A percentile compares a stretch with the other conserved stretches of the same genome.
These are phyloP conservation scores for Microctenopoma lineatum DNA, from an alignment of 2,797 vertebrate genomes.

Conservation along the genomic window DNA sequence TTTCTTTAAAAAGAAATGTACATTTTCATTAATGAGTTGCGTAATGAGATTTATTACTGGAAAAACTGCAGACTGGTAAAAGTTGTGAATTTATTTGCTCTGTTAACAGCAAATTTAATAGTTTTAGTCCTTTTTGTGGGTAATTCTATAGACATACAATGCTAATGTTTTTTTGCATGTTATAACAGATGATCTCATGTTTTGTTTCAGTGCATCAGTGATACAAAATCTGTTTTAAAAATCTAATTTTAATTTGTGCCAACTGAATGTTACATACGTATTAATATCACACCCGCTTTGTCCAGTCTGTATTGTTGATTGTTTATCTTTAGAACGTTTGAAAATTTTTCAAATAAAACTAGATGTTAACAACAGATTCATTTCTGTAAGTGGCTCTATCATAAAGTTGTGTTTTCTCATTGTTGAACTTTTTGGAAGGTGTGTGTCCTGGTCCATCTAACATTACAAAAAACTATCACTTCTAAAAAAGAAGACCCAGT, in stretches of 20 bases:
- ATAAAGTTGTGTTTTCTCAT: too few species aligned
- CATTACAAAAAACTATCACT: too few species aligned
- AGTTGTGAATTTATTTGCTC: conserved; percentile 43
- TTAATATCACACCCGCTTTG: conserved; percentile 39
- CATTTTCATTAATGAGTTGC: conserved; percentile 25
- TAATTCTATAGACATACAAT: conserved; percentile 19
- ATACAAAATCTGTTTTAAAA: conserved; percentile 48
- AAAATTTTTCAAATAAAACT: conserved; percentile 71
- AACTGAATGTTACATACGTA: conserved; percentile 70
- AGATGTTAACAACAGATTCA: conserved; percentile 45
- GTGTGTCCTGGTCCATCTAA: too few species aligned
- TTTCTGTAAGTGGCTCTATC: too few species aligned
- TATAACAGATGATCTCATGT: conserved; percentile 33
- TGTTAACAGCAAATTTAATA: conserved; percentile 9
- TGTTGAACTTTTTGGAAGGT: too few species aligned
- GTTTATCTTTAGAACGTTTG: conserved; percentile 31
- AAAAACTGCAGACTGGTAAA: conserved; percentile 24
- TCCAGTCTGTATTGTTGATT: conserved; percentile 47
- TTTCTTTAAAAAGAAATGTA: conserved; percentile 15
- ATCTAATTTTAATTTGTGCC: conserved; percentile 74
- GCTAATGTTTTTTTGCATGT: conserved; percentile 47
- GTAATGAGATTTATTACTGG: conserved; percentile 32
- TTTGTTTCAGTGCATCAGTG: conserved; percentile 38
- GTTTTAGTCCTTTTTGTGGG: conserved; percentile 32
- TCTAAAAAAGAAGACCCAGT: too few species aligned